These are phyloP conservation scores for Psammodynastes pulverulentus DNA, from an alignment of 2,113 vertebrate species.

Conservation along the genomic window DNA sequence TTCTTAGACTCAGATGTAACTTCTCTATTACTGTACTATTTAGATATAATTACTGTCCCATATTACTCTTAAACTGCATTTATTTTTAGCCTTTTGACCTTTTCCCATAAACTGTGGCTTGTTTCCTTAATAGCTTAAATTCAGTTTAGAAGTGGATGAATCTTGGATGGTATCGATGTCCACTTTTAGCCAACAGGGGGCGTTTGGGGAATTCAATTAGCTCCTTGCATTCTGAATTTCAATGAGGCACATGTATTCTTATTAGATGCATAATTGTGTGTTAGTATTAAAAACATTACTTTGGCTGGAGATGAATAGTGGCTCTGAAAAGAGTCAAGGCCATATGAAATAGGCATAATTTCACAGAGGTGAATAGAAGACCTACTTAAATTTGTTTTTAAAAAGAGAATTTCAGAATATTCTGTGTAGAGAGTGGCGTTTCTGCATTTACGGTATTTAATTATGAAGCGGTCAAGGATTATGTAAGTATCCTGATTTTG, in stretches of 20 bases:
- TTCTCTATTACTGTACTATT: slow-evolving; percentile 14
- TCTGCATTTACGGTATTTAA: background rate
- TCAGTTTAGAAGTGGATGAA: slow-evolving; percentile 31
- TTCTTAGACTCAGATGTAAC: slow-evolving; percentile 11
- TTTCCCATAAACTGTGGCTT: slow-evolving; percentile 38
- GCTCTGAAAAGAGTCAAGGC: background rate
- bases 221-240: slow-evolving; percentile 1
- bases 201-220: background rate
- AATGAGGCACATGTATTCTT: slow-evolving; percentile 3
- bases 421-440: background rate
- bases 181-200: slow-evolving; percentile 9
- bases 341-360: background rate
- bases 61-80: slow-evolving; percentile 36
- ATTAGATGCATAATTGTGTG: slow-evolving; percentile 1
- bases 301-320: background rate
- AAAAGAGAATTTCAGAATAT: background rate
- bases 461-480: background rate
- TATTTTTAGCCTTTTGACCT: slow-evolving; percentile 50
- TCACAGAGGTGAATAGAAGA: background rate
- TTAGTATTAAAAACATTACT: background rate
- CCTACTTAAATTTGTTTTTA: background rate
- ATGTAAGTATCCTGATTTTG: background rate
- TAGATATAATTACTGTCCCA: slow-evolving; percentile 17
- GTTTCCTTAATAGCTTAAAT: slow-evolving; percentile 46
- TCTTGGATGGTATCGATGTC: background rate